Evolutionary conservation across 2,797 vertebrate species (phyloP).

Genomic region (Tachyglossus aculeatus): DNA sequence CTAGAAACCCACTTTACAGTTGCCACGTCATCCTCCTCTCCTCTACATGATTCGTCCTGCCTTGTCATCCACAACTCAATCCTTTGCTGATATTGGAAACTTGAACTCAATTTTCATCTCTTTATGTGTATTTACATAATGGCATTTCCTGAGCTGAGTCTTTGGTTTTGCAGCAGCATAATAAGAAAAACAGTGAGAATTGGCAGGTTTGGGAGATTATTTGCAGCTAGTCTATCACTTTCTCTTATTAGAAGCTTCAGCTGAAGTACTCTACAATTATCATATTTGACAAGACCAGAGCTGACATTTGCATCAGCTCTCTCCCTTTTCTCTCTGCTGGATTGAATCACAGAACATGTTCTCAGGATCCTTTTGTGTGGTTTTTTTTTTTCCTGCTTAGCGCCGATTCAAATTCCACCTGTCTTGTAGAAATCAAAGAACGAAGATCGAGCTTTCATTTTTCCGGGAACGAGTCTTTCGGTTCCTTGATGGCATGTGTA

Average conservation of each 20-base stretch:
- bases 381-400: slow-evolving; percentile 4
- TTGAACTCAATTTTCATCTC: slow-evolving; percentile 27
- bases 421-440: slow-evolving; percentile 5
- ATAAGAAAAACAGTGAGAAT: slow-evolving; percentile 50
- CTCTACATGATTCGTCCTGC: fast-evolving
- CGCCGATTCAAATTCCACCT: slow-evolving; percentile 6
- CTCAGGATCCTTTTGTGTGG: slow-evolving; percentile 3
- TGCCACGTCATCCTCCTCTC: neutral
- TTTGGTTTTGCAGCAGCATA: slow-evolving; percentile 30
- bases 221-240: slow-evolving; percentile 58
- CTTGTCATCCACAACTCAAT: neutral
- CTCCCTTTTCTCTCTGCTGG: slow-evolving; percentile 27
- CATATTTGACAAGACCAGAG: slow-evolving; percentile 46
- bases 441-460: slow-evolving; percentile 12
- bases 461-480: neutral
- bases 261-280: slow-evolving; percentile 42
- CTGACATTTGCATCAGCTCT: slow-evolving; percentile 51
- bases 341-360: slow-evolving; percentile 2
- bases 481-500: neutral
- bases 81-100: neutral
- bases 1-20: neutral
- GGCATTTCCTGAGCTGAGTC: slow-evolving; percentile 34
- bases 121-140: slow-evolving; percentile 21
- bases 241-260: slow-evolving; percentile 34
- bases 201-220: slow-evolving; percentile 48